phyloP scores from a whole-genome alignment of 2,113 vertebrate genomes.

The Callipepla squamata region DNA sequence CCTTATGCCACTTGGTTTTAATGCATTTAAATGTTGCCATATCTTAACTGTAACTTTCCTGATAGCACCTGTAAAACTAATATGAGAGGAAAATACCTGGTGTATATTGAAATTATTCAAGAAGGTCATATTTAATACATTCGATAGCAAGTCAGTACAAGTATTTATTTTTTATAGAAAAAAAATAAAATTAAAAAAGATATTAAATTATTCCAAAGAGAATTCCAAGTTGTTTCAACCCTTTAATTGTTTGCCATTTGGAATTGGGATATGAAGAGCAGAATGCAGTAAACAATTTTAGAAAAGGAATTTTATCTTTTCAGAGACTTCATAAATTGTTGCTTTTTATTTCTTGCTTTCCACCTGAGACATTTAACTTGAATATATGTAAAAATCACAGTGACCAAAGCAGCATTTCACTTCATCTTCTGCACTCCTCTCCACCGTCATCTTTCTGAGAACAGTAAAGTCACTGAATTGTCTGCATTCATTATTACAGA shows the following conservation, averaged over 20 bases:
- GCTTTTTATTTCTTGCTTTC: constrained; percentile 24
- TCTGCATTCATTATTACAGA: not conserved
- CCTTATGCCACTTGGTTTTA: not conserved
- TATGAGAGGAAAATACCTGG: not conserved
- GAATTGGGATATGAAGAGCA: constrained; percentile 9
- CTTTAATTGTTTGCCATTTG: constrained; percentile 24
- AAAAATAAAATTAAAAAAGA: not conserved
- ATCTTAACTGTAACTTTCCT: not conserved
- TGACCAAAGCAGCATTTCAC: not conserved
- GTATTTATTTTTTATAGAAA: not conserved
- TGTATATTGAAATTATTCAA: not conserved
- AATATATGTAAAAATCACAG: not conserved
- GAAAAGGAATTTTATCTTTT: not conserved
- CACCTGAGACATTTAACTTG: not conserved
- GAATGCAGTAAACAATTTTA: not conserved
- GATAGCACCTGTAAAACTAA: not conserved
- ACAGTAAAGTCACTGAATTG: not conserved
- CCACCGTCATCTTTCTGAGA: not conserved
- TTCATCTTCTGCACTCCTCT: not conserved
- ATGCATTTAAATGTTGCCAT: not conserved
- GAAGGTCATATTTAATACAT: not conserved
- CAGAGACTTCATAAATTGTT: constrained; percentile 7
- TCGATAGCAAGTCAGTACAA: not conserved
- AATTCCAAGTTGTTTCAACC: constrained; percentile 13
- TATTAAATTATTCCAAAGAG: not conserved